These are phyloP conservation scores for Colius striatus DNA, from an alignment of 2,113 vertebrate genomes.

Conservation along the genomic window DNA sequence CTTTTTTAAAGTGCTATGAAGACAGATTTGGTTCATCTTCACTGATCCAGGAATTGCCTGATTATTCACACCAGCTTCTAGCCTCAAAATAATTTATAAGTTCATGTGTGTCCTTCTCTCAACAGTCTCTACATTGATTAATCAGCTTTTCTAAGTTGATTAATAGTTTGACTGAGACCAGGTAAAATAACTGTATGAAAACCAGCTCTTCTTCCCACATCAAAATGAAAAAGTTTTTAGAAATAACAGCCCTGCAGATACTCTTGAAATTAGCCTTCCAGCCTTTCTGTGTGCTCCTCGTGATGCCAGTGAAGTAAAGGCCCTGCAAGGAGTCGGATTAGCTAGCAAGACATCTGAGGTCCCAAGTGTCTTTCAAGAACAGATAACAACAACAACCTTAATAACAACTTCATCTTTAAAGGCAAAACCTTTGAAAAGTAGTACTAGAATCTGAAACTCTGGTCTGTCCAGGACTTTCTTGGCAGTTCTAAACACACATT, in stretches of 20 bases:
- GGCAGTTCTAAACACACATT: background rate
- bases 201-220: background rate
- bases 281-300: background rate
- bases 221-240: background rate
- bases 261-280: background rate
- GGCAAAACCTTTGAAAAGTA: background rate
- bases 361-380: background rate
- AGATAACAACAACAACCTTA: background rate
- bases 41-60: background rate
- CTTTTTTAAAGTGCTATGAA: background rate
- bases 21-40: background rate
- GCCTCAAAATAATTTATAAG: background rate
- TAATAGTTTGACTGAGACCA: background rate
- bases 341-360: background rate
- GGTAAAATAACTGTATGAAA: background rate
- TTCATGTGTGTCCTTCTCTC: background rate
- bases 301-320: background rate
- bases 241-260: background rate
- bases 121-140: background rate
- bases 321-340: background rate
- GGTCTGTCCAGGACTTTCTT: background rate
- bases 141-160: background rate
- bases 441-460: background rate
- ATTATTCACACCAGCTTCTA: background rate
- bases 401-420: background rate